Conservation (phyloP, 2,888 invertebrate species). For the Temnothorax rugatulus region DNA sequence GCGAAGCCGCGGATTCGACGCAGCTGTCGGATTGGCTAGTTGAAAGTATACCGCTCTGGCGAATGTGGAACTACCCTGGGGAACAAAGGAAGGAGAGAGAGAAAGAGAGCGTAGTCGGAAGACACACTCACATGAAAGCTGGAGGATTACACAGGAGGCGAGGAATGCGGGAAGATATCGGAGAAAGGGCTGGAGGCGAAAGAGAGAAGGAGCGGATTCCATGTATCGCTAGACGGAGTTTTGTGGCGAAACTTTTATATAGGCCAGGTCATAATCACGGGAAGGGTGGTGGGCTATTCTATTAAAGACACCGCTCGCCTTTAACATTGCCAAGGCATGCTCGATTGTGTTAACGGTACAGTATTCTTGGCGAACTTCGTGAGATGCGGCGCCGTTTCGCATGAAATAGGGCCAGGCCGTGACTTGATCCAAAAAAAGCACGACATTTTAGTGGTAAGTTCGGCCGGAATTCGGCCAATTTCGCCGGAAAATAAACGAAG, state of each 20-base stretch:
- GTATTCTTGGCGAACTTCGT: conserved; percentile 16
- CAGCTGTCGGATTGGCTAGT: conserved; percentile 73
- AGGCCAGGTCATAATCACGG: conserved; percentile 60
- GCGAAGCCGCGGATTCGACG: conserved; percentile 64
- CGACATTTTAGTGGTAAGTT: conserved; percentile 68
- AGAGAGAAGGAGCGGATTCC: conserved; percentile 24
- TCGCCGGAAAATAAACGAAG: conserved; percentile 75
- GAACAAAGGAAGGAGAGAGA: conserved; percentile 23
- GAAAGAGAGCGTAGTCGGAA: conserved; percentile 10
- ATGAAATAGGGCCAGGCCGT: conserved; percentile 75
- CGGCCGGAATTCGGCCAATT: conserved; percentile 69
- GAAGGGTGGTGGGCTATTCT: conserved; percentile 26
- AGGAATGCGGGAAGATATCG: conserved; percentile 4
- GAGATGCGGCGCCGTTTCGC: conserved; percentile 61
- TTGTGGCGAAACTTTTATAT: conserved; percentile 70
- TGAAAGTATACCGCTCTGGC: conserved; percentile 49
- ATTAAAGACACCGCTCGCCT: conserved; percentile 45
- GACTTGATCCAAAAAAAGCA: conserved; percentile 74
- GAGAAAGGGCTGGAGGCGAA: conserved; percentile 11
- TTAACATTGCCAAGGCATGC: conserved; percentile 68
- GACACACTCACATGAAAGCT: conserved; percentile 23
- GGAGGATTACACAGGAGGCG: not conserved
- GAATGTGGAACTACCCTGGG: conserved; percentile 59
- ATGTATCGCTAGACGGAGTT: conserved; percentile 61
- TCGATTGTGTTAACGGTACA: conserved; percentile 75